phyloP scores from a whole-genome alignment of 2,888 invertebrate genomes.

The Drosophila yooni region DNA sequence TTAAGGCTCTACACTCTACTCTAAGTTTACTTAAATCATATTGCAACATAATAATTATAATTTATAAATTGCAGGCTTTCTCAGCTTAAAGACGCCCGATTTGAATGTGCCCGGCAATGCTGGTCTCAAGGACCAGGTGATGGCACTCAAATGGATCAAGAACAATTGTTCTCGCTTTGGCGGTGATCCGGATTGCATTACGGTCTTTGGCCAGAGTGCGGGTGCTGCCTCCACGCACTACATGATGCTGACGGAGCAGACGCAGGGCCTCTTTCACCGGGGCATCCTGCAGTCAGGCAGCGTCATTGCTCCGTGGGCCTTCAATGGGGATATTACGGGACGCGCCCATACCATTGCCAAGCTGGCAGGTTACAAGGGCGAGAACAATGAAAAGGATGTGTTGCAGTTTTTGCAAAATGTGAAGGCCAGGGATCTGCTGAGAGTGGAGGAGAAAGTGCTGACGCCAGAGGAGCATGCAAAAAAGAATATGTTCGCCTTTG shows the following conservation, averaged over 20 bases:
- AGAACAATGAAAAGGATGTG: slow-evolving; percentile 83
- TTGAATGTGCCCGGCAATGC: slow-evolving; percentile 86
- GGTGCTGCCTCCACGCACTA: slow-evolving; percentile 85
- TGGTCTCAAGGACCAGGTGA: slow-evolving; percentile 86
- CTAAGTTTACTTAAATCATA: neutral
- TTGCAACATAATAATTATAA: neutral
- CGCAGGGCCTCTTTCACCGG: slow-evolving; percentile 84
- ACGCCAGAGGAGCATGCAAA: slow-evolving; percentile 73
- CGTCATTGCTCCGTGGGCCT: slow-evolving; percentile 78
- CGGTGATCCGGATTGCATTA: slow-evolving; percentile 86
- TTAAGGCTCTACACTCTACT: neutral
- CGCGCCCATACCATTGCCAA: slow-evolving; percentile 81
- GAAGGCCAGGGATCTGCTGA: slow-evolving; percentile 76
- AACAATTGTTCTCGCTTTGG: slow-evolving; percentile 86
- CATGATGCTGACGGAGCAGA: slow-evolving; percentile 86
- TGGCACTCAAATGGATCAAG: slow-evolving; percentile 86
- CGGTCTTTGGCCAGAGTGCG: slow-evolving; percentile 86
- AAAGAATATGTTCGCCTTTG: slow-evolving; percentile 79
- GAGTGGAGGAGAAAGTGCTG: slow-evolving; percentile 76
- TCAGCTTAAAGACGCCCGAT: slow-evolving; percentile 84
- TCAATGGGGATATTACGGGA: slow-evolving; percentile 58
- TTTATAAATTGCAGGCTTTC: slow-evolving; percentile 83
- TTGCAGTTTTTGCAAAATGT: slow-evolving; percentile 82
- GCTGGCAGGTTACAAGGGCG: slow-evolving; percentile 81
- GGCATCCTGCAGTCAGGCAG: slow-evolving; percentile 84